These are phyloP conservation scores for Lasius platythorax DNA, from an alignment of 2,888 invertebrate species.

Conservation along the genomic window DNA sequence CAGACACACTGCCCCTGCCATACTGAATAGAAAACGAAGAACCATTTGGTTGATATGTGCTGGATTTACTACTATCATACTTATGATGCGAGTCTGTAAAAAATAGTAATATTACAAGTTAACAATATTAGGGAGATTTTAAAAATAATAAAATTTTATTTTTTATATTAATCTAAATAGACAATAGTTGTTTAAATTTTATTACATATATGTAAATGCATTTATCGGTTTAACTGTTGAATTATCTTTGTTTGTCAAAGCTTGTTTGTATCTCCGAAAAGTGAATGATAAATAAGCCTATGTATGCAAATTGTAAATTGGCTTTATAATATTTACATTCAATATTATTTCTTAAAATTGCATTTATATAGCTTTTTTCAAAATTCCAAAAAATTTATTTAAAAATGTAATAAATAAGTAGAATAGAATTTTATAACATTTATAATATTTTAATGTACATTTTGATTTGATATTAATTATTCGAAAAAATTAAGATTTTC, in stretches of 20 bases:
- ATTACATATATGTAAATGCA: background rate
- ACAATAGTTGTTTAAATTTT: too few relatives aligned
- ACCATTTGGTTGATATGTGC: constrained; percentile 94
- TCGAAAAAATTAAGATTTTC: background rate
- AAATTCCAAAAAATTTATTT: background rate
- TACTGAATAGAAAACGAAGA: constrained; percentile 97
- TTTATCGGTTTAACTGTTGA: background rate
- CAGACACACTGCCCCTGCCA: constrained; percentile 98
- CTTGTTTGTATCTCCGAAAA: background rate
- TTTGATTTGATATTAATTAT: constrained; percentile 3
- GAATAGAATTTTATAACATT: background rate
- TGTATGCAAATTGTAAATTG: background rate
- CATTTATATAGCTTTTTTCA: background rate
- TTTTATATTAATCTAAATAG: background rate
- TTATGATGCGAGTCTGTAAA: constrained; percentile 95
- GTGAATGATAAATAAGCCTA: constrained; percentile 22
- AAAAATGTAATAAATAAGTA: background rate
- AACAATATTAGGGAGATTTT: background rate
- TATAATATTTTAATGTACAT: background rate
- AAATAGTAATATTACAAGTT: constrained; percentile 71
- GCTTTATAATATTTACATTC: background rate
- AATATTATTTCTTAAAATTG: background rate
- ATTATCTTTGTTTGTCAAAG: constrained; percentile 46
- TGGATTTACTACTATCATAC: constrained; percentile 95
- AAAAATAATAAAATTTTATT: background rate